phyloP scores from a whole-genome alignment of 2,113 vertebrate species.

The Herpailurus yagouaroundi region DNA sequence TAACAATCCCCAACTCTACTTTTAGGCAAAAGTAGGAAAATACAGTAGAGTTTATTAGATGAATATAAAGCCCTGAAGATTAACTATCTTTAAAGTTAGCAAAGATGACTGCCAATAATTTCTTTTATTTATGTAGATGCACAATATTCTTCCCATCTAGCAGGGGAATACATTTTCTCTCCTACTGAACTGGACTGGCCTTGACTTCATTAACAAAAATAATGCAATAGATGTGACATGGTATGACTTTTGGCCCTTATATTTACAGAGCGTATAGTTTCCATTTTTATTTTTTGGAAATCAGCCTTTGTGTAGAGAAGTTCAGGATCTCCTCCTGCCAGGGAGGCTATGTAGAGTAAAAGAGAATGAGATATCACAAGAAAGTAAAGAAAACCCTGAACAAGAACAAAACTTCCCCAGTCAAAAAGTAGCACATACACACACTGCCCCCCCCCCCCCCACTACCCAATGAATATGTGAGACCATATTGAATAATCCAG shows the following conservation, averaged over 20 bases:
- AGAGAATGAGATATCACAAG: neutral
- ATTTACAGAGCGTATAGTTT: neutral
- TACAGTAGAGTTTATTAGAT: neutral
- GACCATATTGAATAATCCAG: neutral
- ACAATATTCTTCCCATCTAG: neutral
- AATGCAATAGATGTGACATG: neutral
- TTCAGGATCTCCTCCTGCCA: neutral
- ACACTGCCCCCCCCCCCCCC: neutral
- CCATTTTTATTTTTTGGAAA: neutral
- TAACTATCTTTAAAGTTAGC: neutral
- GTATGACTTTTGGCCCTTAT: neutral
- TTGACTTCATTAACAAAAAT: neutral
- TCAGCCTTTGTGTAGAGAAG: neutral
- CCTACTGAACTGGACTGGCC: neutral
- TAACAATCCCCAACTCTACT: neutral
- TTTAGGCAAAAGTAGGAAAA: neutral
- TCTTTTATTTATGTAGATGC: neutral
- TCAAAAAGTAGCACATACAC: neutral
- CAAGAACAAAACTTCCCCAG: neutral
- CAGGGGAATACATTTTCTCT: neutral
- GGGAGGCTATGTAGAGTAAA: neutral
- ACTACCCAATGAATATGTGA: neutral
- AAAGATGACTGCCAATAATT: neutral
- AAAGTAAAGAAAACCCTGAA: neutral
- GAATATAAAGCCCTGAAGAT: neutral